phyloP scores from a whole-genome alignment of 2,797 vertebrate species.

The Craterocephalus amniculus region DNA sequence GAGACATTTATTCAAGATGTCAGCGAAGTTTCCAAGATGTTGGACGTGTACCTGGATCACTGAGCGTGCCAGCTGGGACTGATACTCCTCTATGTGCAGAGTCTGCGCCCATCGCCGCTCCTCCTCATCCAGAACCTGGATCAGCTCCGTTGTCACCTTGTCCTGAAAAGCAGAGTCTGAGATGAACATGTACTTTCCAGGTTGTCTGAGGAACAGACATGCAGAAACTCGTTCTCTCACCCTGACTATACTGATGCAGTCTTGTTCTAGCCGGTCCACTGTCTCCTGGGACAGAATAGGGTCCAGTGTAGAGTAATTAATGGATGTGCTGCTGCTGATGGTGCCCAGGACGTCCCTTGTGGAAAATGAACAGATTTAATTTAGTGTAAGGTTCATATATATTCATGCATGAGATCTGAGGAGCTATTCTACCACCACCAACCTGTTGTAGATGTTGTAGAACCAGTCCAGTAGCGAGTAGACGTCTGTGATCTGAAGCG shows the following conservation, averaged over 20 bases:
- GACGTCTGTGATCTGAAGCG: slow-evolving; percentile 87
- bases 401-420: neutral
- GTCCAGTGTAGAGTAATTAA: slow-evolving; percentile 84
- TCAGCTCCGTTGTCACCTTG: slow-evolving; percentile 82
- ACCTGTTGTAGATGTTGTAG: slow-evolving; percentile 93
- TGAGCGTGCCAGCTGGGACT: slow-evolving; percentile 79
- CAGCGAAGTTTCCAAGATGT: too few relatives aligned
- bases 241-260: slow-evolving; percentile 88
- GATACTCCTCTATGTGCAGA: slow-evolving; percentile 84
- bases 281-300: slow-evolving; percentile 87
- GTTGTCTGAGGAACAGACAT: neutral
- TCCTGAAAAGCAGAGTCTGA: slow-evolving; percentile 68
- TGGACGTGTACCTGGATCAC: slow-evolving; percentile 85
- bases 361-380: neutral
- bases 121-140: slow-evolving; percentile 84
- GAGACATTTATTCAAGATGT: neutral
- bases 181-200: neutral
- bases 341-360: slow-evolving; percentile 89
- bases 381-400: neutral
- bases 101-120: slow-evolving; percentile 84
- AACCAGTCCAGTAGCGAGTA: slow-evolving; percentile 93
- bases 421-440: neutral
- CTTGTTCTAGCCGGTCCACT: slow-evolving; percentile 86
- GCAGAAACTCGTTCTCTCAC: slow-evolving; percentile 65
- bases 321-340: slow-evolving; percentile 83